A percentile compares a stretch with the other conserved stretches of the same genome.
phyloP scores from a whole-genome alignment of 2,113 vertebrate species.

The Dendropsophus ebraccatus region DNA sequence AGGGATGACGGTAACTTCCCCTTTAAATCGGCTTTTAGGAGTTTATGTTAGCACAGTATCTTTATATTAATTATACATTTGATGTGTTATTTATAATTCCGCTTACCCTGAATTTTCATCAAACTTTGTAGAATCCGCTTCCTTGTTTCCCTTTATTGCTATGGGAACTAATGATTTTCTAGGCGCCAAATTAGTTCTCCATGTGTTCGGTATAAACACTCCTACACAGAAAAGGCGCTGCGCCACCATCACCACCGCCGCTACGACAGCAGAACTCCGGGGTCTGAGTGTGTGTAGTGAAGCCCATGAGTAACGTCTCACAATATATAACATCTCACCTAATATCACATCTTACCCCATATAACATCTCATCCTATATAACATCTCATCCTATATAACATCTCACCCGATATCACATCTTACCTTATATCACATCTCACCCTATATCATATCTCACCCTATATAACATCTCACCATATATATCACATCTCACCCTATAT shows the following conservation, averaged over 20 bases:
- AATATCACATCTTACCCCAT: too few relatives aligned
- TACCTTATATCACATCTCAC: too few relatives aligned
- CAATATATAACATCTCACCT: too few relatives aligned
- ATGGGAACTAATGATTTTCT: conserved; percentile 26
- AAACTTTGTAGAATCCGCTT: neutral
- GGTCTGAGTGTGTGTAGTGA: neutral
- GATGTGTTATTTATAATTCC: neutral
- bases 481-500: too few relatives aligned
- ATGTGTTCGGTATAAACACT: conserved; percentile 42
- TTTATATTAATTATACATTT: neutral
- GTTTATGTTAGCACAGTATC: neutral
- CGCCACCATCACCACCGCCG: too few relatives aligned
- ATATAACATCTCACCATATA: too few relatives aligned
- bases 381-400: too few relatives aligned
- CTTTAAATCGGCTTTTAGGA: neutral
- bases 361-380: too few relatives aligned
- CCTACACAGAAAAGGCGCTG: conserved; percentile 31
- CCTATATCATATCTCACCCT: too few relatives aligned
- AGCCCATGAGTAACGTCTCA: neutral
- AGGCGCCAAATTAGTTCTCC: conserved; percentile 31
- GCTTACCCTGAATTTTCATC: neutral
- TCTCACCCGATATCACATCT: too few relatives aligned
- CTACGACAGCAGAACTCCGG: neutral
- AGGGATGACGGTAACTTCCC: neutral
- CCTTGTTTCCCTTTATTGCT: conserved; percentile 15